These are phyloP conservation scores for Denticeps clupeoides DNA, from an alignment of 2,797 vertebrate genomes.

Conservation along the genomic window DNA sequence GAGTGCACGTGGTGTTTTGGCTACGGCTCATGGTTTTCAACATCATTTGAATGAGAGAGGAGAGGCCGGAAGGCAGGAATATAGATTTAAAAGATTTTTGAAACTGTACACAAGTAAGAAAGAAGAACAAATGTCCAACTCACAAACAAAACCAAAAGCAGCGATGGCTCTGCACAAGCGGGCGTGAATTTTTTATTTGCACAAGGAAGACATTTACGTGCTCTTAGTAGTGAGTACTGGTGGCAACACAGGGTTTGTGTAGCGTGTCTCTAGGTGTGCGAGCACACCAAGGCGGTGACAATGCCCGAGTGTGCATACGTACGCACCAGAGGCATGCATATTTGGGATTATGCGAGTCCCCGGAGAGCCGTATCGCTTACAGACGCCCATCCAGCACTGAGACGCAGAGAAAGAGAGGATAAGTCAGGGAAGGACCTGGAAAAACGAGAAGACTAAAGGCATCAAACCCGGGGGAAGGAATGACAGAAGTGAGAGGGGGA, in stretches of 20 bases:
- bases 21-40: conserved; percentile 9
- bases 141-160: too few relatives aligned
- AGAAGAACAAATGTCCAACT: too few relatives aligned
- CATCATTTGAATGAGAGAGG: conserved; percentile 20
- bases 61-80: background rate
- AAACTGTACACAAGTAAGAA: too few relatives aligned
- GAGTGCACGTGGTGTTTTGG: conserved; percentile 1
- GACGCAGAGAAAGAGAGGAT: conserved; percentile 8
- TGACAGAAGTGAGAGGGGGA: conserved; percentile 33
- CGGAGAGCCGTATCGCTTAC: conserved; percentile 27
- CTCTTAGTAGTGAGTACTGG: background rate
- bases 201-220: too few relatives aligned
- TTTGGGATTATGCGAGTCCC: conserved; percentile 24
- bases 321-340: conserved; percentile 16
- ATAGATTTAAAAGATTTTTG: conserved; percentile 1
- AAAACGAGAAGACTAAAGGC: too few relatives aligned
- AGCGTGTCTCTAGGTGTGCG: background rate
- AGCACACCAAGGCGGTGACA: background rate
- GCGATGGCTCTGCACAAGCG: too few relatives aligned
- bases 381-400: conserved; percentile 8
- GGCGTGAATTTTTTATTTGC: too few relatives aligned
- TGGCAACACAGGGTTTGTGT: background rate
- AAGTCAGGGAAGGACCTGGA: conserved; percentile 12
- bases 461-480: conserved; percentile 36
- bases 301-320: conserved; percentile 2